Evolutionary conservation across 2,888 invertebrate species (phyloP).

Genomic region (Cantharis lateralis): DNA sequence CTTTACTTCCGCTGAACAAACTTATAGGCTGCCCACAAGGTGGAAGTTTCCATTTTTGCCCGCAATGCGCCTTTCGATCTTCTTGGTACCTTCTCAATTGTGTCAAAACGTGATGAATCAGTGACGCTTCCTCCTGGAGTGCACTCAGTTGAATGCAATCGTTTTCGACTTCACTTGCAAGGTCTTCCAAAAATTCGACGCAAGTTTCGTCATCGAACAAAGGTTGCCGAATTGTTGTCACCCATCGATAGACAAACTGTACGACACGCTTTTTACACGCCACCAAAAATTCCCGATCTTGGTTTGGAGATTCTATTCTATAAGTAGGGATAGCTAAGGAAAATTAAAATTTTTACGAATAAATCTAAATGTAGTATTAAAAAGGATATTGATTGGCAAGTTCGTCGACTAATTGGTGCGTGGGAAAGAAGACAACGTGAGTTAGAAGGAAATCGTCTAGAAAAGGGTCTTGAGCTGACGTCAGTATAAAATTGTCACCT

Average conservation of each 20-base stretch:
- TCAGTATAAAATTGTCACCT: slow-evolving; percentile 52
- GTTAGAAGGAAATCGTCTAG: slow-evolving; percentile 83
- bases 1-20: slow-evolving; percentile 64
- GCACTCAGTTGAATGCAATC: slow-evolving; percentile 64
- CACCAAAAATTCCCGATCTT: slow-evolving; percentile 69
- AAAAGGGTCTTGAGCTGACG: slow-evolving; percentile 68
- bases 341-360: slow-evolving; percentile 8
- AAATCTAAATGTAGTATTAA: slow-evolving; percentile 32
- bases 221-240: slow-evolving; percentile 70
- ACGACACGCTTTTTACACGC: slow-evolving; percentile 76
- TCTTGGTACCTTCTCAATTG: slow-evolving; percentile 65
- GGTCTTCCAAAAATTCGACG: slow-evolving; percentile 75
- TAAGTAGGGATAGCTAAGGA: slow-evolving; percentile 61
- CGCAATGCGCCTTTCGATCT: slow-evolving; percentile 63
- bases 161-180: slow-evolving; percentile 70
- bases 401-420: slow-evolving; percentile 73
- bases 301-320: slow-evolving; percentile 61
- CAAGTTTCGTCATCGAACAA: slow-evolving; percentile 76
- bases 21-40: slow-evolving; percentile 72
- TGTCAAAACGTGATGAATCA: slow-evolving; percentile 71
- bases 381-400: slow-evolving; percentile 80
- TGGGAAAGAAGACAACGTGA: slow-evolving; percentile 82
- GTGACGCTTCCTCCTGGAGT: slow-evolving; percentile 68
- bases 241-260: slow-evolving; percentile 79
- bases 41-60: slow-evolving; percentile 73